Percentiles rank a stretch among this genome's conserved stretches.
Evolutionary conservation across 2,888 invertebrate species (phyloP).

Genomic region (Erpobdella octoculata): DNA sequence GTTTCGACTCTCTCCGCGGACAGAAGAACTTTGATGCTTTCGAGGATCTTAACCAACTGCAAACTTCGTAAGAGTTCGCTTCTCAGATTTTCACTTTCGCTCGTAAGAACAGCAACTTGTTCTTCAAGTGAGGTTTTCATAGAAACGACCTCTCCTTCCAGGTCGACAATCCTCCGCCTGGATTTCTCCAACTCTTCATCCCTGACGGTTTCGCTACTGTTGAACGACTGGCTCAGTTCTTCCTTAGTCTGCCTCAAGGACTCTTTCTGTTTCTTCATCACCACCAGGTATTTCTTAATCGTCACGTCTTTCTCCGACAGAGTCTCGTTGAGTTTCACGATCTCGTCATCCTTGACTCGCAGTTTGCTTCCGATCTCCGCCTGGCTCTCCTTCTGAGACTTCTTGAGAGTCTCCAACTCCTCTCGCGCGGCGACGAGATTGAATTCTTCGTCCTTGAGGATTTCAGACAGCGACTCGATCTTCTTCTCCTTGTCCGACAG

Average conservation of each 20-base stretch:
- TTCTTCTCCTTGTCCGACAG: slow-evolving; percentile 19
- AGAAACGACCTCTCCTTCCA: neutral
- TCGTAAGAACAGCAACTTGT: neutral
- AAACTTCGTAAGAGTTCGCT: neutral
- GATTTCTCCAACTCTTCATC: neutral
- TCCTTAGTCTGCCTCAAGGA: slow-evolving; percentile 2
- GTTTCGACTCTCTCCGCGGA: neutral
- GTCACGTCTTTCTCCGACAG: slow-evolving; percentile 29
- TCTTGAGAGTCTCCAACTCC: slow-evolving; percentile 20
- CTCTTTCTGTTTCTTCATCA: slow-evolving; percentile 31
- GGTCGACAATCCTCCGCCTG: neutral
- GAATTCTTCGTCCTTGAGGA: slow-evolving; percentile 27
- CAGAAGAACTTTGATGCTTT: neutral
- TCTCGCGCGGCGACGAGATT: slow-evolving; percentile 11
- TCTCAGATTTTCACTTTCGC: neutral
- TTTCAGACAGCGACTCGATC: slow-evolving; percentile 26
- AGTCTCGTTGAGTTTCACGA: neutral
- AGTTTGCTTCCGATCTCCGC: neutral
- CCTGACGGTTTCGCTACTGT: too few species aligned
- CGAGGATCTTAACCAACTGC: neutral
- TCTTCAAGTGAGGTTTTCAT: neutral
- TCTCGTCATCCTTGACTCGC: slow-evolving; percentile 22
- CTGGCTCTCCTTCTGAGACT: neutral
- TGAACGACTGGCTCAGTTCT: neutral
- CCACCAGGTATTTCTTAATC: slow-evolving; percentile 30